These are phyloP conservation scores for Eupithecia subumbrata DNA, from an alignment of 2,888 invertebrate species.

Conservation along the genomic window DNA sequence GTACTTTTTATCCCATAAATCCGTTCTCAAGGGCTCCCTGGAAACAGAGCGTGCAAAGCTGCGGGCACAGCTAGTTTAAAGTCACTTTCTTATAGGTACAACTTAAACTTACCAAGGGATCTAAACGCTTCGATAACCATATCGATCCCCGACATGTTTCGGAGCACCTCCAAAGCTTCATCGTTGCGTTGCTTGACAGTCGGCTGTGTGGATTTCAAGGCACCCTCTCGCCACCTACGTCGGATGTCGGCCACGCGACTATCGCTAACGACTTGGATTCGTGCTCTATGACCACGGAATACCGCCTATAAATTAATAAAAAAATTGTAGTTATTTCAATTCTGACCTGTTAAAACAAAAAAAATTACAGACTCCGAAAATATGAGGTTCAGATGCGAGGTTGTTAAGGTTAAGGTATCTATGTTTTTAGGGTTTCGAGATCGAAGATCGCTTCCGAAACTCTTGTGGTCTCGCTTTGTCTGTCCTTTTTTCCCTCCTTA, in stretches of 20 bases:
- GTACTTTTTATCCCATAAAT: too few species aligned
- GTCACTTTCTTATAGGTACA: neutral
- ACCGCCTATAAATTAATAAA: slow-evolving; percentile 62
- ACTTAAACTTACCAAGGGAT: slow-evolving; percentile 64
- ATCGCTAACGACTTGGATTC: slow-evolving; percentile 54
- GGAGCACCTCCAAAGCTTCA: slow-evolving; percentile 72
- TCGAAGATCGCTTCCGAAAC: too few species aligned
- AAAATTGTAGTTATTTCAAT: neutral
- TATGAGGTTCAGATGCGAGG: too few species aligned
- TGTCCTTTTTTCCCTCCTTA: too few species aligned
- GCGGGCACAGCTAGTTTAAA: too few species aligned
- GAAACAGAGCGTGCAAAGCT: too few species aligned
- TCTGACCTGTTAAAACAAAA: too few species aligned
- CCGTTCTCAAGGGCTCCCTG: too few species aligned
- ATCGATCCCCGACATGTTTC: slow-evolving; percentile 66
- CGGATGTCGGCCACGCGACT: slow-evolving; percentile 60
- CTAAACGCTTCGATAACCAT: slow-evolving; percentile 72
- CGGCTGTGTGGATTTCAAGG: slow-evolving; percentile 65
- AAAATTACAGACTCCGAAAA: too few species aligned
- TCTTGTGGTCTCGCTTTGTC: too few species aligned
- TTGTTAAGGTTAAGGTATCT: too few species aligned
- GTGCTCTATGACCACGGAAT: slow-evolving; percentile 80
- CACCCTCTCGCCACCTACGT: slow-evolving; percentile 72
- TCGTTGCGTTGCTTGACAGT: slow-evolving; percentile 71
- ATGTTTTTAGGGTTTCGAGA: too few species aligned